A percentile compares a stretch with the other conserved stretches of the same genome.
phyloP scores from a whole-genome alignment of 2,888 invertebrate species.

The Papilio demoleus region DNA sequence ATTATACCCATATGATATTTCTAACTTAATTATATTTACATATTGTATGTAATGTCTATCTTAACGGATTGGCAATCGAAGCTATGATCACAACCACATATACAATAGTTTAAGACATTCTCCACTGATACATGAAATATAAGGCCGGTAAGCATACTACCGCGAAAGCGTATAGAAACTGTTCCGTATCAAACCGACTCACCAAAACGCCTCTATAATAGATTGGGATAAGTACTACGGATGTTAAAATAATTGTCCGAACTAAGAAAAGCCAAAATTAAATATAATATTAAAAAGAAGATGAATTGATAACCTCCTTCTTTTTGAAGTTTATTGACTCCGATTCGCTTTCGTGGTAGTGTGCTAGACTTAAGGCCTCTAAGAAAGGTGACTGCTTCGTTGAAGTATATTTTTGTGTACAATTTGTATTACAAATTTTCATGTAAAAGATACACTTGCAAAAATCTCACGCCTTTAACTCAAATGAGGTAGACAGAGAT shows the following conservation, averaged over 20 bases:
- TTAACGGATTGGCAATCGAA: slow-evolving; percentile 77
- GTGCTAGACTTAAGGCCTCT: background rate
- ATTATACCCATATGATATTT: slow-evolving; percentile 59
- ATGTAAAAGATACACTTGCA: background rate
- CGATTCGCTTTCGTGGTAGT: background rate
- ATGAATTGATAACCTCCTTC: no score
- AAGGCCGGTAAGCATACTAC: background rate
- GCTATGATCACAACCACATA: slow-evolving; percentile 82
- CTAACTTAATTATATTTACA: slow-evolving; percentile 71
- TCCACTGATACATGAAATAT: background rate
- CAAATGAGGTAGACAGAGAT: slow-evolving; percentile 4
- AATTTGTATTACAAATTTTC: background rate
- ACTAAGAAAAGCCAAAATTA: no score
- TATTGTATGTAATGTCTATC: slow-evolving; percentile 57
- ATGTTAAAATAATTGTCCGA: no score
- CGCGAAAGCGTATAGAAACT: background rate
- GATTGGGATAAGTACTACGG: no score
- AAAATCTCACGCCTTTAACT: background rate
- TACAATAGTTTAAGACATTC: slow-evolving; percentile 61
- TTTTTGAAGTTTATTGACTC: no score
- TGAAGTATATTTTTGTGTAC: background rate
- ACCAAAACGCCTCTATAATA: no score
- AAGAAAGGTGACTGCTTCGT: background rate
- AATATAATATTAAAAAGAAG: no score
- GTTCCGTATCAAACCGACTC: background rate